Evolutionary conservation across 2,113 vertebrate genomes (phyloP).

Genomic region (Caretta caretta): DNA sequence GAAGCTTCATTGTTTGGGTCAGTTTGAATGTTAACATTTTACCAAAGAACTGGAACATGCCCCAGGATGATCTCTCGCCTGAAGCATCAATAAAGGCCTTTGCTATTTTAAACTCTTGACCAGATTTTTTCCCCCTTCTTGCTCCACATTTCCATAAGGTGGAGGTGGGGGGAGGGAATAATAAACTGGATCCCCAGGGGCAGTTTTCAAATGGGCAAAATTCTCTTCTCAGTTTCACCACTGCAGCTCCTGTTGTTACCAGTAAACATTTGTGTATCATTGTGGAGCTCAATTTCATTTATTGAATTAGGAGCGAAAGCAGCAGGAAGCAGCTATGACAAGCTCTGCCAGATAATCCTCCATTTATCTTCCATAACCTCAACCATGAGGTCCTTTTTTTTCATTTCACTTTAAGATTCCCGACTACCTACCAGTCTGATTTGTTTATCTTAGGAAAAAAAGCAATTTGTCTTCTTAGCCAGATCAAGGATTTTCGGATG

Average conservation of each 20-base stretch:
- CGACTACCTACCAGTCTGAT: not conserved
- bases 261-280: not conserved
- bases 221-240: not conserved
- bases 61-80: not conserved
- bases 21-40: not conserved
- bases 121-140: not conserved
- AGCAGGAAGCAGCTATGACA: conserved; percentile 23
- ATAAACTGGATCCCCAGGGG: not conserved
- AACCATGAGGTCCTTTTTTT: not conserved
- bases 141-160: not conserved
- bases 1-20: not conserved
- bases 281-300: conserved; percentile 12
- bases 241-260: not conserved
- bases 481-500: not conserved
- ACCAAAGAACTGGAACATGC: not conserved
- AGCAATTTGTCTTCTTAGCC: not conserved
- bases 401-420: conserved; percentile 25
- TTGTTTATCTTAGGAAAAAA: not conserved
- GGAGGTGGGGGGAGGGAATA: not conserved
- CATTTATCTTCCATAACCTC: not conserved
- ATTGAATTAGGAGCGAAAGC: conserved; percentile 39
- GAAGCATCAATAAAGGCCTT: not conserved
- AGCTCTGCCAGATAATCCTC: not conserved
- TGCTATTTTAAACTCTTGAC: not conserved
- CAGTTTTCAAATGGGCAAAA: conserved; percentile 11